A percentile compares a stretch with the other conserved stretches of the same genome.
Evolutionary conservation across 1,140 invertebrate species (phyloP).

Genomic region (Drosophila melanica): DNA sequence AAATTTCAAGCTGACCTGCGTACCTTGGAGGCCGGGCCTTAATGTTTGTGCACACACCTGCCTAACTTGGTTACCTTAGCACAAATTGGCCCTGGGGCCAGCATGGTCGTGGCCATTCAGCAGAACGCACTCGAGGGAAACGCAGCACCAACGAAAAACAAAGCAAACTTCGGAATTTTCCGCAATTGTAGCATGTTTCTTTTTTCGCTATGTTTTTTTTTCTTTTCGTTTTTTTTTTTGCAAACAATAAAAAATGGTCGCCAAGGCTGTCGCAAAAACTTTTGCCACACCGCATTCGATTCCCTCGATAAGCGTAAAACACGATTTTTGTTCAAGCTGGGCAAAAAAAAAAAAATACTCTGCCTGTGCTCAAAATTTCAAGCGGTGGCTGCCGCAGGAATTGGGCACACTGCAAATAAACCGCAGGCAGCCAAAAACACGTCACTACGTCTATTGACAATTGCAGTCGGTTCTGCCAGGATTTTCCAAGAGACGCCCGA

Average conservation of each 20-base stretch:
- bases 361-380: conserved; percentile 36
- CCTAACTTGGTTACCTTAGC: conserved; percentile 51
- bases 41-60: conserved; percentile 62
- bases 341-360: conserved; percentile 22
- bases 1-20: conserved; percentile 73
- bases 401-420: conserved; percentile 26
- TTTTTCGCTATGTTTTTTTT: background rate
- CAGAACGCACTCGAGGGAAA: conserved; percentile 71
- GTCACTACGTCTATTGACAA: conserved; percentile 21
- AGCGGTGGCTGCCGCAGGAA: conserved; percentile 6
- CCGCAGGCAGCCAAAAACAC: conserved; percentile 2
- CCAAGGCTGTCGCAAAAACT: conserved; percentile 57
- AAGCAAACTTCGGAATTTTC: conserved; percentile 69
- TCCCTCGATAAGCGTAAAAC: conserved; percentile 61
- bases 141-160: conserved; percentile 46
- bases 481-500: background rate
- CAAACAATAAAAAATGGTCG: conserved; percentile 74
- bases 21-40: conserved; percentile 35
- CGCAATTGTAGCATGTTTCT: conserved; percentile 67
- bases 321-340: conserved; percentile 2
- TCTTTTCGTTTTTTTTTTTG: conserved; percentile 29
- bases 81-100: conserved; percentile 69
- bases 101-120: conserved; percentile 52
- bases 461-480: background rate
- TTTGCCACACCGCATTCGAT: conserved; percentile 69